These are phyloP conservation scores for Cirrhinus molitorella DNA, from an alignment of 2,797 vertebrate species.

Conservation along the genomic window DNA sequence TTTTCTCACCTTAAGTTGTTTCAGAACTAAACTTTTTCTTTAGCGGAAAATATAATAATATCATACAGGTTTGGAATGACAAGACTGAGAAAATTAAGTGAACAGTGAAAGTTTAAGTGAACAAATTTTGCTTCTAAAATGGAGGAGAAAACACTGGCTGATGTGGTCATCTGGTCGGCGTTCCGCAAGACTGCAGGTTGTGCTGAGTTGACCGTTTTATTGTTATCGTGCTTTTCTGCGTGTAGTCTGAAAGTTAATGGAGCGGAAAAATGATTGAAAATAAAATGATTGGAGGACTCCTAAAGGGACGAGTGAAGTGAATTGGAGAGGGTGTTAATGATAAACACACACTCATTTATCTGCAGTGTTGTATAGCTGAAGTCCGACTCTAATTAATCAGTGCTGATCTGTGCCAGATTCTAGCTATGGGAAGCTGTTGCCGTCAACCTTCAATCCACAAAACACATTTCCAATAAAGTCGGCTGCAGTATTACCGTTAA, in stretches of 20 bases:
- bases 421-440: conserved; percentile 25
- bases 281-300: conserved; percentile 48
- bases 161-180: not conserved
- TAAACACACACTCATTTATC: conserved; percentile 51
- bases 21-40: too few species aligned
- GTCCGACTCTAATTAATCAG: conserved; percentile 47
- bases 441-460: conserved; percentile 13
- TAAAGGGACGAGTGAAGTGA: conserved; percentile 32
- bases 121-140: not conserved
- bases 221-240: conserved; percentile 17
- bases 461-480: conserved; percentile 7
- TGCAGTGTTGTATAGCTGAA: conserved; percentile 43
- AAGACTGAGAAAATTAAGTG: not conserved
- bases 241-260: conserved; percentile 52
- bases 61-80: not conserved
- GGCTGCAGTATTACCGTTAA: not conserved
- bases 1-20: not conserved
- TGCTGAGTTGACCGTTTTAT: conserved; percentile 51
- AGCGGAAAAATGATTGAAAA: conserved; percentile 49
- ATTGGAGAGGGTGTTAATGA: conserved; percentile 46
- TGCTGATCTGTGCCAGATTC: conserved; percentile 17
- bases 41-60: not conserved
- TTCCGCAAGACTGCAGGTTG: not conserved
- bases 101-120: not conserved
- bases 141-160: not conserved